Evolutionary conservation across 2,888 invertebrate species (phyloP).

Genomic region (Macrosoma leucophasiata): DNA sequence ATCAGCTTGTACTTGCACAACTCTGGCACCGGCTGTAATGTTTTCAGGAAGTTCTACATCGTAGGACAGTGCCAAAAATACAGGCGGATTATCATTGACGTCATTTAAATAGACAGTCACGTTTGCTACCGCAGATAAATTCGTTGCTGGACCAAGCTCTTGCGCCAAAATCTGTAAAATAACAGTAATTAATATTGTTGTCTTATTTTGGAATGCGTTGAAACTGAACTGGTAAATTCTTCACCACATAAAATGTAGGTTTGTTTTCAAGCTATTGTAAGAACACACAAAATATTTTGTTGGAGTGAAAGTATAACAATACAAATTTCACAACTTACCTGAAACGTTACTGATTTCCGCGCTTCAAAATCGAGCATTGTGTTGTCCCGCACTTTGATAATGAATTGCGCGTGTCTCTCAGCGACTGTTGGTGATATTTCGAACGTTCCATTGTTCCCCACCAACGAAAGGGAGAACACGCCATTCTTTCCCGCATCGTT

Average conservation of each 20-base stretch:
- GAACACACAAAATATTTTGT: no score
- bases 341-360: constrained; percentile 83
- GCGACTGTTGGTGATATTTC: constrained; percentile 90
- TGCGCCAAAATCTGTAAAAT: constrained; percentile 83
- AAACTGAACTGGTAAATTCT: no score
- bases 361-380: constrained; percentile 89
- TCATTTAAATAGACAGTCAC: constrained; percentile 89
- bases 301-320: no score
- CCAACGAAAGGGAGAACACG: constrained; percentile 84
- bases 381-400: constrained; percentile 89
- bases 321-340: no score
- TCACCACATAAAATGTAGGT: no score
- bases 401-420: constrained; percentile 85
- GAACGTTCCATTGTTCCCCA: constrained; percentile 91
- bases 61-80: constrained; percentile 84
- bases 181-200: no score
- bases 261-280: no score
- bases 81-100: constrained; percentile 91
- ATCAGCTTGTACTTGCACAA: constrained; percentile 85
- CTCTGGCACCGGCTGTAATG: constrained; percentile 82
- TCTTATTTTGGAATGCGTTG: no score
- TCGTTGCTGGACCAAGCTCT: constrained; percentile 85
- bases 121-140: constrained; percentile 82
- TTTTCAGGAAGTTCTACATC: constrained; percentile 87
- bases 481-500: constrained; percentile 89